These are phyloP conservation scores for Conus ventricosus DNA, from an alignment of 1,140 invertebrate genomes.

Conservation along the genomic window DNA sequence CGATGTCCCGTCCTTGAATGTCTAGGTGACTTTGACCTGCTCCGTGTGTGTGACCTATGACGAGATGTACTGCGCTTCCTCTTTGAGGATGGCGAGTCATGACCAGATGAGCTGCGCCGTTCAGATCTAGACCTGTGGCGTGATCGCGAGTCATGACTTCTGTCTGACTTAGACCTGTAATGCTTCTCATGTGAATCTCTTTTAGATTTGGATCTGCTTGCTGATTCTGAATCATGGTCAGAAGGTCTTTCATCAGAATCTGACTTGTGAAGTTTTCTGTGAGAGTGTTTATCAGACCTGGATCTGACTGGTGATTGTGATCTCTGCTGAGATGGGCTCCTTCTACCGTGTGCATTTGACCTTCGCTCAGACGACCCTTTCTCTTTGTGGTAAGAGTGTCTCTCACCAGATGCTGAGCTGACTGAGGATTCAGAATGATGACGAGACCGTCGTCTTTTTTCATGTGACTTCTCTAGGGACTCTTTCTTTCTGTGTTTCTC, in stretches of 20 bases:
- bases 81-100: not conserved
- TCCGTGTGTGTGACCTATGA: not conserved
- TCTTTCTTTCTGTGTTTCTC: too few relatives aligned
- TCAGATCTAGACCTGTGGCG: not conserved
- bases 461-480: too few relatives aligned
- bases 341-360: too few relatives aligned
- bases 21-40: not conserved
- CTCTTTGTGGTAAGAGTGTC: too few relatives aligned
- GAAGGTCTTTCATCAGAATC: not conserved
- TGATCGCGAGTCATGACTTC: not conserved
- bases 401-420: too few relatives aligned
- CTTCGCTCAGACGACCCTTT: too few relatives aligned
- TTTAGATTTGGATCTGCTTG: not conserved
- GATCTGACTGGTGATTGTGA: too few relatives aligned
- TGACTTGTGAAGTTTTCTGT: not conserved
- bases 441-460: too few relatives aligned
- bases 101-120: not conserved
- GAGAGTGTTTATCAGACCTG: not conserved
- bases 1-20: not conserved
- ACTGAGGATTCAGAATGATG: too few relatives aligned
- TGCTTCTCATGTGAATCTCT: not conserved
- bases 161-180: not conserved
- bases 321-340: too few relatives aligned
- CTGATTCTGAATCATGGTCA: not conserved
- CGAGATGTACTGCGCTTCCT: not conserved